phyloP scores from a whole-genome alignment of 2,888 invertebrate genomes.

The Ennomos erosarius region DNA sequence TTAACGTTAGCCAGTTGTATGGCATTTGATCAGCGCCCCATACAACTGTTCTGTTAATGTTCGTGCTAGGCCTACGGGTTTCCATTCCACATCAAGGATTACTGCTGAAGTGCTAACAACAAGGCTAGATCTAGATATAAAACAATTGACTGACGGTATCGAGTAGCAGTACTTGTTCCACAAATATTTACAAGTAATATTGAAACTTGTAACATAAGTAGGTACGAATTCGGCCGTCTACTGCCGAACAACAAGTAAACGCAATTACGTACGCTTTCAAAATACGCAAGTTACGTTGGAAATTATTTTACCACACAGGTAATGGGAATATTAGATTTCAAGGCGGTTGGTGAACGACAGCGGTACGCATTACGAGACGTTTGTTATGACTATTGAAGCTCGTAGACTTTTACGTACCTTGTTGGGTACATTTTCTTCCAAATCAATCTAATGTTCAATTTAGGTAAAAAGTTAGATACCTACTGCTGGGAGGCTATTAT shows the following conservation, averaged over 20 bases:
- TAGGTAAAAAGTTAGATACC: too few species aligned
- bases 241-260: conserved; percentile 30
- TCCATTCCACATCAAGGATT: too few species aligned
- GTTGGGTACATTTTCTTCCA: background rate
- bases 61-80: too few species aligned
- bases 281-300: conserved; percentile 30
- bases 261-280: conserved; percentile 30
- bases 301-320: conserved; percentile 37
- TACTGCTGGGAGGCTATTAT: too few species aligned
- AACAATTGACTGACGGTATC: background rate
- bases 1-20: too few species aligned
- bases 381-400: background rate
- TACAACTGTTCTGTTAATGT: too few species aligned
- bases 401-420: conserved; percentile 14
- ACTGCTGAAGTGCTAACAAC: too few species aligned
- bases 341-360: conserved; percentile 17
- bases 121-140: too few species aligned
- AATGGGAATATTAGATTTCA: conserved; percentile 37
- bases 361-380: conserved; percentile 5
- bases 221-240: conserved; percentile 5
- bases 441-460: too few species aligned
- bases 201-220: background rate
- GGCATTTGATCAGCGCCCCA: too few species aligned
- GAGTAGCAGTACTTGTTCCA: too few species aligned
- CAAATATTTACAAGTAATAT: too few species aligned